phyloP scores from a whole-genome alignment of 2,888 invertebrate genomes.

The Andrena fulva region DNA sequence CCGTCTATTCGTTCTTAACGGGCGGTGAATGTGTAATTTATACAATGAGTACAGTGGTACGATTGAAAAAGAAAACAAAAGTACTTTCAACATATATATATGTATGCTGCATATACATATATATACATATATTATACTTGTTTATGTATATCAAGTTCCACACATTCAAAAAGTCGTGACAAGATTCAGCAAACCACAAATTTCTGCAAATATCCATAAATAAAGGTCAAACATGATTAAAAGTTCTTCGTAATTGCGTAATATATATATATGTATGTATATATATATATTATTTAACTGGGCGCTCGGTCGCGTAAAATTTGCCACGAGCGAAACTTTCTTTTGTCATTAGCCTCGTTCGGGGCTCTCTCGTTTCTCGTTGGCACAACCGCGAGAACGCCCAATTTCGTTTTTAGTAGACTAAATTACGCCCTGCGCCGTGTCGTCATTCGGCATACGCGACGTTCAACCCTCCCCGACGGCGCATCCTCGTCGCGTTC shows the following conservation, averaged over 20 bases:
- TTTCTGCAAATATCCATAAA: constrained; percentile 84
- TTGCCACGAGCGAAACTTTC: constrained; percentile 38
- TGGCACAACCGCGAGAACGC: constrained; percentile 68
- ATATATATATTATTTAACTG: constrained; percentile 77
- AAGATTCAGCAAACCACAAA: constrained; percentile 85
- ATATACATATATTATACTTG: constrained; percentile 71
- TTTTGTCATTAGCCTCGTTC: constrained; percentile 24
- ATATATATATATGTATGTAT: constrained; percentile 72
- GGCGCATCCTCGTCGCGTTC: neutral
- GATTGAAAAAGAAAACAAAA: constrained; percentile 64
- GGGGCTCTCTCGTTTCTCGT: constrained; percentile 32
- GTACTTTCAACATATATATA: constrained; percentile 68
- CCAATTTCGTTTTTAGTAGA: constrained; percentile 76
- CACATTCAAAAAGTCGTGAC: constrained; percentile 84
- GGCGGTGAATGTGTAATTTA: constrained; percentile 84
- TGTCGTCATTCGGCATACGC: constrained; percentile 74
- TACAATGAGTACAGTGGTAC: constrained; percentile 84
- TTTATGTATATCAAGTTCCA: constrained; percentile 80
- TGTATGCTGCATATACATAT: constrained; percentile 62
- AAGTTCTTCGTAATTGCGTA: constrained; percentile 80
- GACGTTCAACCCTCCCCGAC: constrained; percentile 33
- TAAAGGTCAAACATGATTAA: constrained; percentile 83
- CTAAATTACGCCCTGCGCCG: constrained; percentile 79
- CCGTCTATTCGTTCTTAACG: constrained; percentile 66
- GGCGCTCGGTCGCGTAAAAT: constrained; percentile 58